Conservation (phyloP, 2,113 vertebrate species). For the Ailuropoda melanoleuca region DNA sequence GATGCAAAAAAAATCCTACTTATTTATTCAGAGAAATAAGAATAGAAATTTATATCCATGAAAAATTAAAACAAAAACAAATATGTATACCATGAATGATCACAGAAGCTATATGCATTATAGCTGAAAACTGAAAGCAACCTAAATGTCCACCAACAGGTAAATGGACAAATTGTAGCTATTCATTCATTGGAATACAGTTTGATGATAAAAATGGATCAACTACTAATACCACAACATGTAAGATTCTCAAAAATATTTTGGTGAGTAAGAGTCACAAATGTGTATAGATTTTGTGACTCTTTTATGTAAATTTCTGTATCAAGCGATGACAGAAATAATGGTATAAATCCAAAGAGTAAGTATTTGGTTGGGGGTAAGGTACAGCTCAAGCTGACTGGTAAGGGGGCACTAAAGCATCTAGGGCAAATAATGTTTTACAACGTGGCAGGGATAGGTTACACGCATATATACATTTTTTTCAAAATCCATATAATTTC, state of each 20-base stretch:
- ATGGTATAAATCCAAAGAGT: background rate
- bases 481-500: background rate
- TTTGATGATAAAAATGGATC: background rate
- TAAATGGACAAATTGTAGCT: background rate
- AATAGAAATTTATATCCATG: background rate
- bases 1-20: background rate
- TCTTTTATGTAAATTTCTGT: background rate
- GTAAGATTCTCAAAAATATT: background rate
- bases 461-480: background rate
- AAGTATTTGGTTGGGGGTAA: background rate
- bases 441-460: background rate
- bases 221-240: background rate
- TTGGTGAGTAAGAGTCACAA: background rate
- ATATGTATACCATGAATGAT: background rate
- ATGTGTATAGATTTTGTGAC: background rate
- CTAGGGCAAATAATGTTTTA: background rate
- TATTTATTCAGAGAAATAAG: background rate
- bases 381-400: background rate
- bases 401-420: background rate
- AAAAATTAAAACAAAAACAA: background rate
- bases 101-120: background rate
- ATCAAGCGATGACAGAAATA: background rate
- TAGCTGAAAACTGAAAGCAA: background rate
- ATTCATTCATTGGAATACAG: background rate
- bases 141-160: background rate